These are phyloP conservation scores for Phyllopteryx taeniolatus DNA, from an alignment of 2,113 vertebrate genomes.

Conservation along the genomic window DNA sequence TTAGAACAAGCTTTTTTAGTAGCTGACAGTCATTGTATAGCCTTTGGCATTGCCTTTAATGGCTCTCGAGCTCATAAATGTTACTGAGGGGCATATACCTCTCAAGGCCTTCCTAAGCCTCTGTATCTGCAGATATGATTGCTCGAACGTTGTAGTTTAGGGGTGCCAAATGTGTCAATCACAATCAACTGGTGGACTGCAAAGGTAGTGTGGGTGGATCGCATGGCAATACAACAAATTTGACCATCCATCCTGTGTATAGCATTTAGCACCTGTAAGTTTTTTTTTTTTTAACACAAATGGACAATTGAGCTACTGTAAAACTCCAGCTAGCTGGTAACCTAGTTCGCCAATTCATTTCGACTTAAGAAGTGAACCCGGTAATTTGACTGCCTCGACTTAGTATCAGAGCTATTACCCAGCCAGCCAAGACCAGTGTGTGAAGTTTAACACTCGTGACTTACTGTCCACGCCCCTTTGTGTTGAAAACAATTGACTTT, in stretches of 20 bases:
- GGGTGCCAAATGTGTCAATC: background rate
- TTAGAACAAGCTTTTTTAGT: conserved; percentile 32
- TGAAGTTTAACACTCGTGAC: background rate
- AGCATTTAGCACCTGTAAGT: background rate
- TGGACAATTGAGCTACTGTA: no score
- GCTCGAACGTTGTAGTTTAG: conserved; percentile 13
- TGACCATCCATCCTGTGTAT: background rate
- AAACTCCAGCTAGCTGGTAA: no score
- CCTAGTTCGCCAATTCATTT: no score
- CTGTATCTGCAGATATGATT: conserved; percentile 46
- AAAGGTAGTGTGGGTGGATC: background rate
- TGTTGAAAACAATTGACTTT: background rate
- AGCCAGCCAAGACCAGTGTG: background rate
- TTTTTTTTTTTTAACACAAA: no score
- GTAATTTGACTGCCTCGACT: background rate
- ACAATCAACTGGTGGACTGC: background rate
- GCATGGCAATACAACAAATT: background rate
- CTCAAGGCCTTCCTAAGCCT: conserved; percentile 33
- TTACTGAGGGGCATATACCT: conserved; percentile 55
- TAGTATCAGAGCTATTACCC: background rate
- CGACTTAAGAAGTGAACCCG: background rate
- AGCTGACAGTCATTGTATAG: conserved; percentile 50
- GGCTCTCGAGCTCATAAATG: conserved; percentile 47
- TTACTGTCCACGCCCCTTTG: background rate
- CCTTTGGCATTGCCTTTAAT: conserved; percentile 51